Evolutionary conservation across 2,113 vertebrate genomes (phyloP), one percentile per base, ranked within the genome.

Genomic region (Rhegmatorhina hoffmannsi): DNA sequence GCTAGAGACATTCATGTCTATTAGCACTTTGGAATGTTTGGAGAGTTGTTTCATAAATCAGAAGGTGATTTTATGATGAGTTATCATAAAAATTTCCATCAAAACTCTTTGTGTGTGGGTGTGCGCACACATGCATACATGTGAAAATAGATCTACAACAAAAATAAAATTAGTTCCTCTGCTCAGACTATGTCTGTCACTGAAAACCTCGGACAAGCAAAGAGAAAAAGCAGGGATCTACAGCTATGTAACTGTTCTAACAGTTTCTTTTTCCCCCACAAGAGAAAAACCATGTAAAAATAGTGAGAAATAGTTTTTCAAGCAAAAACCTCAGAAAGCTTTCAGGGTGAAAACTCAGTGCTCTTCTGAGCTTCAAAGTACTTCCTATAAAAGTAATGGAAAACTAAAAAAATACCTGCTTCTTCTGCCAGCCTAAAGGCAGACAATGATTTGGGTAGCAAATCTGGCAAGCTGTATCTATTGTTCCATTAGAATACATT

Each of bases 41-140:
- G 11, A 75, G 40, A 87, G 14, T 59, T 1, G 1, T 55, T 84
- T 87, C 52, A 36, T 31, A 73, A 47, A 81, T 24, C 56, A 75
- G 15, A 92, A 83, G 9, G 34, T 0, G 1, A n/a, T 59, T 90
- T 73, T 17, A 75, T 47, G 34, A 25, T 2, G 8, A 90, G 17
- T 68, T 10, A 36, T 31, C 11, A 31, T 20, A 29, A 73, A 69
- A 33, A 33, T 14, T 53, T 73, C 21, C 11, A 49, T 25, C 40
- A 34, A 60, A 85, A 58, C 23, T 53, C 44, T 46, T 6, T 11
- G 2, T 4, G 3, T 19, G 8, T 21, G 10, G 29, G 33, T 13
- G 26, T 31, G n/a, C 4, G 5, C 0, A 2, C 3, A 1, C 1
- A 2, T 6, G 8, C 0, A 0, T 59, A 29, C 0, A 0, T 13